Conservation (phyloP, 2,113 vertebrate species). For the Mormoops blainvillei region DNA sequence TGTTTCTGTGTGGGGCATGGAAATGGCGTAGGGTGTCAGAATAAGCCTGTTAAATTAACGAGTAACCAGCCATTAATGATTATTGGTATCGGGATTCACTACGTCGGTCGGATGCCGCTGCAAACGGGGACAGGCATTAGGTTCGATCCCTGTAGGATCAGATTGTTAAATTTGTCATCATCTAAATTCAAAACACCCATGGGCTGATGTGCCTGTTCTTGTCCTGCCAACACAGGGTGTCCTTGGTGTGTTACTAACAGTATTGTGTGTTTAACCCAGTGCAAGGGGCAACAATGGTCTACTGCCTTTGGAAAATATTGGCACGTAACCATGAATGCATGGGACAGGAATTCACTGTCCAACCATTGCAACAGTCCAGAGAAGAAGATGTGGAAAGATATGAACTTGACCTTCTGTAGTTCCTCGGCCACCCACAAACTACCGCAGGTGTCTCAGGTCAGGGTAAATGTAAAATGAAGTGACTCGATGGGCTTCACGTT, state of each 20-base stretch:
- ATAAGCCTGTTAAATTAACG: background rate
- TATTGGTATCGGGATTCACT: background rate
- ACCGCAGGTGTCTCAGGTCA: background rate
- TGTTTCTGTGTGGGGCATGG: background rate
- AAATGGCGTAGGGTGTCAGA: background rate
- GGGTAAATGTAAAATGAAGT: background rate
- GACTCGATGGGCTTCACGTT: background rate
- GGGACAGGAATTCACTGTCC: background rate
- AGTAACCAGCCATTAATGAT: rapidly evolving
- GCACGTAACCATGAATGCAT: too few species aligned
- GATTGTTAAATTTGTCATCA: rapidly evolving
- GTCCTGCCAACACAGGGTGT: background rate
- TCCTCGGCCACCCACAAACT: background rate
- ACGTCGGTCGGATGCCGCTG: background rate
- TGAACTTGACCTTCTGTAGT: rapidly evolving
- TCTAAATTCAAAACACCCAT: background rate
- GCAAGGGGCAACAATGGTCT: rapidly evolving
- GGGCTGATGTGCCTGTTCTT: rapidly evolving
- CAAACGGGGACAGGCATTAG: background rate
- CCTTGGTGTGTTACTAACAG: rapidly evolving
- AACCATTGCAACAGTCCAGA: rapidly evolving
- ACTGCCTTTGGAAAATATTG: rapidly evolving
- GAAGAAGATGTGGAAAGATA: rapidly evolving
- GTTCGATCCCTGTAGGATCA: background rate
- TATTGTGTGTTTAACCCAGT: background rate